Conservation (phyloP, 2,797 vertebrate species). For the Halcyon chelicuti region DNA sequence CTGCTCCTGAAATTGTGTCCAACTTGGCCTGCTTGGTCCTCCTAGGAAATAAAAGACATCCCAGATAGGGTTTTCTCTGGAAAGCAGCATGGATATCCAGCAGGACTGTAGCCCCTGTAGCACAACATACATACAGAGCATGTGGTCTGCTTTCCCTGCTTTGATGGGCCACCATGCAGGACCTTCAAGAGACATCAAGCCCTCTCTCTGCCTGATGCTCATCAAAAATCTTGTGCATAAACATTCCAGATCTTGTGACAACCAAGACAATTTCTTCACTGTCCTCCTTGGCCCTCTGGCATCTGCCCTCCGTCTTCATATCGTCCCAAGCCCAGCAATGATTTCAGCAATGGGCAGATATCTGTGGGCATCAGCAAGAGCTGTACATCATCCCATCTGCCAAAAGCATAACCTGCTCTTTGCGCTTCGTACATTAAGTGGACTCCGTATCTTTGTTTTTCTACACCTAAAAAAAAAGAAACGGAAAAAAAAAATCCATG, state of each 20-base stretch:
- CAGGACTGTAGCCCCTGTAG: background rate
- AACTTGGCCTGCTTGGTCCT: background rate
- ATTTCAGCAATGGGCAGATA: background rate
- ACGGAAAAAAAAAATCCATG: background rate
- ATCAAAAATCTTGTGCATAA: background rate
- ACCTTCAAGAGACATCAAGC: background rate
- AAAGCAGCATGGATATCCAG: background rate
- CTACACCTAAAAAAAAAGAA: background rate
- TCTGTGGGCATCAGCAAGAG: background rate
- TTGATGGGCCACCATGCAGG: fast-evolving
- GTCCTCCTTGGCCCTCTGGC: background rate
- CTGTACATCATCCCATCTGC: background rate
- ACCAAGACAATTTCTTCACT: background rate
- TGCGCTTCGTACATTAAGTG: fast-evolving
- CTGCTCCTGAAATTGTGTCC: background rate
- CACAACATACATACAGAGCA: background rate
- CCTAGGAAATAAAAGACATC: background rate
- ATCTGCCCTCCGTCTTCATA: background rate
- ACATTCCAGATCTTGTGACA: background rate
- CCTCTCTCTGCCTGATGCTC: background rate
- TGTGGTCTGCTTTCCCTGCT: background rate
- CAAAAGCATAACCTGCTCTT: background rate
- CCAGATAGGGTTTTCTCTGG: background rate
- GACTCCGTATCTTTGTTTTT: background rate
- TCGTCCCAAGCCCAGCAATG: background rate